Evolutionary conservation across 2,113 vertebrate genomes (phyloP).

Genomic region (Nerophis lumbriciformis): DNA sequence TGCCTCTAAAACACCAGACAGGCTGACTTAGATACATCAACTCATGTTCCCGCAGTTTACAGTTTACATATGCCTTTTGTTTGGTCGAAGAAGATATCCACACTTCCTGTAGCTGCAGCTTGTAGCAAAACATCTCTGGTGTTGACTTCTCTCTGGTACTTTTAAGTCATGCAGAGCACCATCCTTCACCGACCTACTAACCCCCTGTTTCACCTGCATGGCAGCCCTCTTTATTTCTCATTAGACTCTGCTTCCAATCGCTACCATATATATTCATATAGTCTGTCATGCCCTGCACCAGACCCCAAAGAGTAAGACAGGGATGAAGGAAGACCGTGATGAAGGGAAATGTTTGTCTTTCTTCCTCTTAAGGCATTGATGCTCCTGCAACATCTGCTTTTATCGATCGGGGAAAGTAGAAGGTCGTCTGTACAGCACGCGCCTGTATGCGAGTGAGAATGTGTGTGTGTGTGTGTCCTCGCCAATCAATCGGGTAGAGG

Average conservation of each 20-base stretch:
- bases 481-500: constrained; percentile 32
- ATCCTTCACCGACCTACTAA: background rate
- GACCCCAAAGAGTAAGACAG: background rate
- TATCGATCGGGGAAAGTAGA: constrained; percentile 39
- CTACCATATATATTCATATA: background rate
- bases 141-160: background rate
- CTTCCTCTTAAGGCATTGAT: constrained; percentile 22
- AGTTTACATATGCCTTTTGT: no score
- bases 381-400: constrained; percentile 14
- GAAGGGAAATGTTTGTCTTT: constrained; percentile 41
- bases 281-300: background rate
- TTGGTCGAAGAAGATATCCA: no score
- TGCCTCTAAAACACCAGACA: no score
- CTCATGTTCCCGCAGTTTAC: no score
- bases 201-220: background rate
- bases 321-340: background rate
- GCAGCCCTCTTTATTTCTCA: background rate
- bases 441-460: background rate
- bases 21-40: no score
- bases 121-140: no score
- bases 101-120: no score
- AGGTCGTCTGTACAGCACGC: constrained; percentile 31
- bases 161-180: background rate
- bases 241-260: background rate
- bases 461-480: constrained; percentile 7